Conservation (phyloP, 35 echinoderm and acorn worm species). For the Amphiura filiformis region DNA sequence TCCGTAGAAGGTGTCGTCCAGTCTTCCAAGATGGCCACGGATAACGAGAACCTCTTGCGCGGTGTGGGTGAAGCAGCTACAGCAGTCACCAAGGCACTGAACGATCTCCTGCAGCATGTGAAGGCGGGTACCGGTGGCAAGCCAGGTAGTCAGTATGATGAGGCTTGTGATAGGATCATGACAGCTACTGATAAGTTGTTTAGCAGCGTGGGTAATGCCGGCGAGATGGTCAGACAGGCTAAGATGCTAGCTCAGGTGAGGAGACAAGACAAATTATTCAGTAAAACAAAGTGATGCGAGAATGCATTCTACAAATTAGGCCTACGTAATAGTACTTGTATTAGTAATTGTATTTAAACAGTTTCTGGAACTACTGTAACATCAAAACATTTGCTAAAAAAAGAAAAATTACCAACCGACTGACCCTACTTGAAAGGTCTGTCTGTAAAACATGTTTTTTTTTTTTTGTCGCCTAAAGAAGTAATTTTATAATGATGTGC, state of each 20-base stretch:
- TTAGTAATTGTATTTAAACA: too few relatives aligned
- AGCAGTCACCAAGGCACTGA: constrained; percentile 85
- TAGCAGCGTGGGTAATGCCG: constrained; percentile 89
- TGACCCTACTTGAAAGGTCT: too few relatives aligned
- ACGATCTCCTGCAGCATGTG: constrained; percentile 86
- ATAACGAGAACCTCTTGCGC: constrained; percentile 81
- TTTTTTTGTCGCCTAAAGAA: too few relatives aligned
- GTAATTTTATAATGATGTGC: too few relatives aligned
- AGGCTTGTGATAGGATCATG: constrained; percentile 84
- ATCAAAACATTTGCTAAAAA: too few relatives aligned
- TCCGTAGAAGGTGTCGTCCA: constrained; percentile 93
- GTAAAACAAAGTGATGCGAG: background rate
- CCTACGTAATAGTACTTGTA: too few relatives aligned
- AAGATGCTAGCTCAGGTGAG: constrained; percentile 92
- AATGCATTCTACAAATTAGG: too few relatives aligned
- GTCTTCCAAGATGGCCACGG: constrained; percentile 82
- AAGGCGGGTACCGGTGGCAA: constrained; percentile 73
- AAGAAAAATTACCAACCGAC: too few relatives aligned
- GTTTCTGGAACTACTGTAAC: too few relatives aligned
- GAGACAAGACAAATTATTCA: background rate
- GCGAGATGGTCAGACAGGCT: constrained; percentile 96
- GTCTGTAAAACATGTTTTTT: too few relatives aligned
- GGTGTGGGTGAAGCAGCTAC: constrained; percentile 79
- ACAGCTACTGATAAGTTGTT: constrained; percentile 86
- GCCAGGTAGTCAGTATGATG: constrained; percentile 70